A percentile compares a stretch with the other conserved stretches of the same genome.
Conservation (phyloP, 2,113 vertebrate genomes). For the Cynoglossus semilaevis region DNA sequence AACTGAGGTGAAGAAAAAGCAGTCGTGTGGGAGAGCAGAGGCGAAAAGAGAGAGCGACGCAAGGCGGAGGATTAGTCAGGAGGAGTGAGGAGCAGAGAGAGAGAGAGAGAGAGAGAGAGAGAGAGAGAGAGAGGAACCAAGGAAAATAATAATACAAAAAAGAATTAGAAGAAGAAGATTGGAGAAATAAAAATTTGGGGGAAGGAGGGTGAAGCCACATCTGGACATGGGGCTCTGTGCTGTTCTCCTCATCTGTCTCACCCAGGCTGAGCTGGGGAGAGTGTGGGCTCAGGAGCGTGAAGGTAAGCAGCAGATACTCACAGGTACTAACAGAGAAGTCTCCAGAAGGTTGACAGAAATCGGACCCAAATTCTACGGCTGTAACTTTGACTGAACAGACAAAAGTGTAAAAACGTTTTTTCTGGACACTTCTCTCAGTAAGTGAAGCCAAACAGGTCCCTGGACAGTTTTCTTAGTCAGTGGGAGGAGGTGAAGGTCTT, state of each 20-base stretch:
- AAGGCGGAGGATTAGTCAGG: conserved; percentile 48
- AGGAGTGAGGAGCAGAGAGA: conserved; percentile 55
- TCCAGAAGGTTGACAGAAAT: too few relatives aligned
- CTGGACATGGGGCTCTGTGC: conserved; percentile 76
- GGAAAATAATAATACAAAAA: conserved; percentile 12
- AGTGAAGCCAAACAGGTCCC: conserved; percentile 27
- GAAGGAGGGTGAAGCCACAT: conserved; percentile 53
- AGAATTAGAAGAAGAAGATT: conserved; percentile 14
- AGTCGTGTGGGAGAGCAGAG: conserved; percentile 50
- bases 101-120: conserved; percentile 37
- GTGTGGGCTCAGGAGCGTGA: conserved; percentile 67
- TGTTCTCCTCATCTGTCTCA: conserved; percentile 77
- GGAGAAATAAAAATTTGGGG: conserved; percentile 42
- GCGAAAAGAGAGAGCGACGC: conserved; percentile 29
- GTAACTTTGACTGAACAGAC: not conserved
- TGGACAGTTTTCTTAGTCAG: conserved; percentile 32
- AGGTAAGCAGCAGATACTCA: conserved; percentile 67
- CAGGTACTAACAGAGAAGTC: too few relatives aligned
- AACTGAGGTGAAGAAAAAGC: conserved; percentile 46
- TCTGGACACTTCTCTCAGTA: conserved; percentile 1
- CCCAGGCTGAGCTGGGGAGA: conserved; percentile 75
- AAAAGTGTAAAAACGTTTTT: not conserved
- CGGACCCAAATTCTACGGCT: conserved; percentile 17
- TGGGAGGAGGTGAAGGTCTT: conserved; percentile 41
- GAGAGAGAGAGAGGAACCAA: conserved; percentile 18